A percentile compares a stretch with the other conserved stretches of the same genome.
These are phyloP conservation scores for Semicossyphus pulcher DNA, from an alignment of 2,113 vertebrate species.

Conservation along the genomic window DNA sequence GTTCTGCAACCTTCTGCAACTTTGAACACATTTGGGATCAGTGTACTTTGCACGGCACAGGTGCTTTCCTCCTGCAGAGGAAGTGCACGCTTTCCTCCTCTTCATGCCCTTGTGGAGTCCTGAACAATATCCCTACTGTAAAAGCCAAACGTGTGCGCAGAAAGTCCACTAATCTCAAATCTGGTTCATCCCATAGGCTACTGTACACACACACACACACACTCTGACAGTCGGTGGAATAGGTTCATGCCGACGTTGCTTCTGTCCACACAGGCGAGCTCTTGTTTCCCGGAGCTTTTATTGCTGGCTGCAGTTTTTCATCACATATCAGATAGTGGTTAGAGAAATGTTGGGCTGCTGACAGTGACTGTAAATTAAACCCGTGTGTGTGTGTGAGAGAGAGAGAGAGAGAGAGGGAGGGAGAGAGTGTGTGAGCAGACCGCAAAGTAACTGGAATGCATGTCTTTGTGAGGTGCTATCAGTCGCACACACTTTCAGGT, in stretches of 20 bases:
- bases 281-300: conserved; percentile 65
- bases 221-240: conserved; percentile 21
- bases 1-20: conserved; percentile 21
- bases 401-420: no score
- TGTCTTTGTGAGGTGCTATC: conserved; percentile 52
- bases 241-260: conserved; percentile 42
- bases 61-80: conserved; percentile 29
- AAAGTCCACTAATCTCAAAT: conserved; percentile 34
- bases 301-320: conserved; percentile 60
- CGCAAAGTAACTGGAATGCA: conserved; percentile 64
- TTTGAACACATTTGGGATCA: conserved; percentile 10
- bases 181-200: conserved; percentile 1
- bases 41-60: conserved; percentile 14
- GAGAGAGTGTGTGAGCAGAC: conserved; percentile 37
- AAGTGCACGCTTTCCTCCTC: not conserved
- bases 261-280: conserved; percentile 49
- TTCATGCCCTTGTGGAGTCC: not conserved
- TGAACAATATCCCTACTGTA: conserved; percentile 43
- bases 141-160: conserved; percentile 25
- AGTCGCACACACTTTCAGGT: not conserved
- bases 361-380: conserved; percentile 71
- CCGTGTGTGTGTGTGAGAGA: conserved; percentile 52
- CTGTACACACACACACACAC: conserved; percentile 12
- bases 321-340: conserved; percentile 66
- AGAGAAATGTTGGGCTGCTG: conserved; percentile 62